Percentiles rank a stretch among this genome's conserved stretches.
phyloP scores from a whole-genome alignment of 2,888 invertebrate genomes.

The Sesia apiformis region DNA sequence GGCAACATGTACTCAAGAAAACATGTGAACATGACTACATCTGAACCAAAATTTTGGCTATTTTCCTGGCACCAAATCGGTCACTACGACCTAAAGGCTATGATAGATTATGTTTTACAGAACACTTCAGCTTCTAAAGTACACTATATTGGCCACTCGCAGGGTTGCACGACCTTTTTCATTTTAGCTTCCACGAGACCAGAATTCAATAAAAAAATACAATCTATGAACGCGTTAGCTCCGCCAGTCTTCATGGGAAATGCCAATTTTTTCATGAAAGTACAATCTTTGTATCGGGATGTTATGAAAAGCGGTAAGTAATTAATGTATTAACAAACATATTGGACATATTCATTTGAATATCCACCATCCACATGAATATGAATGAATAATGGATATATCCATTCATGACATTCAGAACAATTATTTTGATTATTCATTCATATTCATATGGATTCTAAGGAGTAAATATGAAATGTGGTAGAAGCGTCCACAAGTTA shows the following conservation, averaged over 20 bases:
- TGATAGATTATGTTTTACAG: conserved; percentile 14
- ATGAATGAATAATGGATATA: no score
- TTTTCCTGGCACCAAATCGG: conserved; percentile 21
- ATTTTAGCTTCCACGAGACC: conserved; percentile 12
- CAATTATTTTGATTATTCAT: no score
- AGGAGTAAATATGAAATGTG: no score
- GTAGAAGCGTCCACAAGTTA: no score
- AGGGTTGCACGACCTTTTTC: conserved; percentile 13
- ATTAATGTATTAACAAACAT: no score
- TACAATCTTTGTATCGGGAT: not conserved
- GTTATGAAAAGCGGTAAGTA: not conserved
- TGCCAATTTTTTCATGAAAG: not conserved
- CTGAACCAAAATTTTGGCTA: conserved; percentile 14
- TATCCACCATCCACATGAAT: no score
- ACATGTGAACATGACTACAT: conserved; percentile 10
- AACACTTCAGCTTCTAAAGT: conserved; percentile 10
- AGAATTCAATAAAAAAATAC: conserved; percentile 29
- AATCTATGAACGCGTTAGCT: conserved; percentile 70
- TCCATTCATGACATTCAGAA: no score
- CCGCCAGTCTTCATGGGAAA: conserved; percentile 69
- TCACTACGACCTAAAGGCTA: conserved; percentile 11
- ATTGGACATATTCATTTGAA: no score
- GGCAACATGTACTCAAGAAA: conserved; percentile 75
- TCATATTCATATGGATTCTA: no score
- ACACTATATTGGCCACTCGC: conserved; percentile 21